Evolutionary conservation across 2,113 vertebrate species (phyloP).

Genomic region (Cyprinodon variegatus): DNA sequence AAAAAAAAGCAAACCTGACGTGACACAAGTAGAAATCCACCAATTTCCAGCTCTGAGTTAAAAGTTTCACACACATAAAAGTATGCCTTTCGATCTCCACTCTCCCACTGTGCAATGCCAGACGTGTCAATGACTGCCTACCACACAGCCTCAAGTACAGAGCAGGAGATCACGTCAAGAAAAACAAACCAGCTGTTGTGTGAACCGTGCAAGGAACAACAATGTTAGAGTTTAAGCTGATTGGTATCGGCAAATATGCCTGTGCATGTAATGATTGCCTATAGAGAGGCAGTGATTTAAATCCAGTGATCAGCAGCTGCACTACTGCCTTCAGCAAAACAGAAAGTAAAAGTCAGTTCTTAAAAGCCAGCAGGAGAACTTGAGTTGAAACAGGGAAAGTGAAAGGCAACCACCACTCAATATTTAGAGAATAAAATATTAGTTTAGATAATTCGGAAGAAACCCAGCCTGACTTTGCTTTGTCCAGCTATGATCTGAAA

Average conservation of each 20-base stretch:
- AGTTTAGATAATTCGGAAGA: background rate
- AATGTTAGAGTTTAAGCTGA: constrained; percentile 16
- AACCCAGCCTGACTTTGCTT: background rate
- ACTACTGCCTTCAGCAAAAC: constrained; percentile 59
- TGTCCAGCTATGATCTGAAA: background rate
- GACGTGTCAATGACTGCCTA: constrained; percentile 43
- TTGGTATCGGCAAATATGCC: constrained; percentile 17
- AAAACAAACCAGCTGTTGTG: constrained; percentile 40
- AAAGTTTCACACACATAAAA: constrained; percentile 54
- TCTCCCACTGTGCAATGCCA: constrained; percentile 45
- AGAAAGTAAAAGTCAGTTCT: constrained; percentile 54
- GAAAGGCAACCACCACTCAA: constrained; percentile 35
- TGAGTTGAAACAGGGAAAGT: constrained; percentile 30
- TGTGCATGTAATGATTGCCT: constrained; percentile 44
- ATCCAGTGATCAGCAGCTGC: constrained; percentile 58
- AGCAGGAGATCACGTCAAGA: constrained; percentile 17
- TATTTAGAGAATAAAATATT: background rate
- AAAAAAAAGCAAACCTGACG: constrained; percentile 34
- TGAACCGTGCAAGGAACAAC: constrained; percentile 33
- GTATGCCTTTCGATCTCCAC: constrained; percentile 36
- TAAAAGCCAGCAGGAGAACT: constrained; percentile 34
- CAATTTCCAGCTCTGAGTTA: constrained; percentile 33
- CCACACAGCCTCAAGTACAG: constrained; percentile 26
- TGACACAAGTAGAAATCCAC: constrained; percentile 53
- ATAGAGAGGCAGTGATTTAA: constrained; percentile 53